phyloP scores from a whole-genome alignment of 2,888 invertebrate species.

The Ypsolopha sequella region DNA sequence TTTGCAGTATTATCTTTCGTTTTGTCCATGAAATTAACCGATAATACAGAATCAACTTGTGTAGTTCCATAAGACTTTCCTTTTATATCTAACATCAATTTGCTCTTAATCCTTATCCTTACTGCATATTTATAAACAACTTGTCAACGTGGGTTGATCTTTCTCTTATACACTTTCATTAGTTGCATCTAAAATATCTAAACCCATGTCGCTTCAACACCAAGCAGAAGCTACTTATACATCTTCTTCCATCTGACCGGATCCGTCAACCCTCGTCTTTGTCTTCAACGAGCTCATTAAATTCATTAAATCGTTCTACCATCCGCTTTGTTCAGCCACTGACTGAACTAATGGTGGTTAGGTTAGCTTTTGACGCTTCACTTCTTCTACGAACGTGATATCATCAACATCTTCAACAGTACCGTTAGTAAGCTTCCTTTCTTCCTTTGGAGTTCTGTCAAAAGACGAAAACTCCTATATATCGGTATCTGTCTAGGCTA shows the following conservation, averaged over 20 bases:
- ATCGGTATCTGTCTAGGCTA: too few species aligned
- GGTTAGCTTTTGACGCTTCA: slow-evolving; percentile 12
- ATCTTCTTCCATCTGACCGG: slow-evolving; percentile 18
- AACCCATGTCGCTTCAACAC: slow-evolving; percentile 18
- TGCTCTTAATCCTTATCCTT: slow-evolving; percentile 21
- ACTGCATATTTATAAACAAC: slow-evolving; percentile 24
- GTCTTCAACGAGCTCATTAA: slow-evolving; percentile 19
- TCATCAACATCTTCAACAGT: too few species aligned
- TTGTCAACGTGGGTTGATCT: slow-evolving; percentile 17
- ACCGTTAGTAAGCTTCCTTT: too few species aligned
- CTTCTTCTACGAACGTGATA: slow-evolving; percentile 26
- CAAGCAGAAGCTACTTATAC: slow-evolving; percentile 20
- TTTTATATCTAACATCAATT: too few species aligned
- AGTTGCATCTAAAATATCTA: slow-evolving; percentile 23
- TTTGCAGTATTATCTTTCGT: too few species aligned
- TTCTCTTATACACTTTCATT: slow-evolving; percentile 29
- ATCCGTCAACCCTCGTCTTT: slow-evolving; percentile 15
- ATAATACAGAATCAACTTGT: too few species aligned
- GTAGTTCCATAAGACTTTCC: too few species aligned
- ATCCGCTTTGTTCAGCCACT: too few species aligned
- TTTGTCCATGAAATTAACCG: too few species aligned
- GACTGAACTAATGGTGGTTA: too few species aligned
- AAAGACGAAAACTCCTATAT: too few species aligned
- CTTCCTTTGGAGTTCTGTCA: too few species aligned
- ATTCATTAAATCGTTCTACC: background rate